Base-by-base conservation (phyloP, 2,797 vertebrate species). In the Eidolon dupreanum region DNA sequence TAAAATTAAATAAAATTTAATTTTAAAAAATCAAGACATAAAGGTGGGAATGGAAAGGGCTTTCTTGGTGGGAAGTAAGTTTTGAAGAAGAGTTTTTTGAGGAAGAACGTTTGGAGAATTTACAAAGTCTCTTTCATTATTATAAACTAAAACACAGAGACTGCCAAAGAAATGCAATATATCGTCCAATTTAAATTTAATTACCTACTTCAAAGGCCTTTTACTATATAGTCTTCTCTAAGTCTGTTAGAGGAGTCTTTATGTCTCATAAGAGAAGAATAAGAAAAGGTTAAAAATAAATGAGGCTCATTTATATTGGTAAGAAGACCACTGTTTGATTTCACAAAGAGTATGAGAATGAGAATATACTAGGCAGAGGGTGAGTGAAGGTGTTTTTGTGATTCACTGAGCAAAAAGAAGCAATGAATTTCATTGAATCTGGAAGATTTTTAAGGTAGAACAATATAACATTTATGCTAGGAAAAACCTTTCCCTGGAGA, bases 231-330 rank as follows among this genome's bases (percentile, higher is more conserved):
- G 19, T 22, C 92, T 70, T 71, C 85, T 66, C 1, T 59, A 31
- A 70, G n/a, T 63, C 57, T 41, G 26, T 46, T 61, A 93, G 33
- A 79, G 63, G 51, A 7, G 1, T 78, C 68, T 75, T 41, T 36
- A 83, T 38, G 46, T 38, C 36, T 83, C 71, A 71, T 77, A 83
- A 87, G 74, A 87, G 59, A 93, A 55, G 51, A 94, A 90, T 8
- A 24, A 91, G 63, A 73, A 88, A 81, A 92, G 61, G 24, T 57
- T 93, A 85, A 85, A 96, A 94, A 61, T 65, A 85, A 95, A 74
- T 15, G 7, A 68, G 66, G 51, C 86, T 65, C 77, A 33, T 92
- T 90, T 90, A 61, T 6, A 9, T 28, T 66, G 38, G 33, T 84
- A n/a, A 75, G 17, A 89, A 85, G 65, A 28, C 36, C 53, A 8